phyloP scores from a whole-genome alignment of 1,140 invertebrate species.

The Calosoma granatense region DNA sequence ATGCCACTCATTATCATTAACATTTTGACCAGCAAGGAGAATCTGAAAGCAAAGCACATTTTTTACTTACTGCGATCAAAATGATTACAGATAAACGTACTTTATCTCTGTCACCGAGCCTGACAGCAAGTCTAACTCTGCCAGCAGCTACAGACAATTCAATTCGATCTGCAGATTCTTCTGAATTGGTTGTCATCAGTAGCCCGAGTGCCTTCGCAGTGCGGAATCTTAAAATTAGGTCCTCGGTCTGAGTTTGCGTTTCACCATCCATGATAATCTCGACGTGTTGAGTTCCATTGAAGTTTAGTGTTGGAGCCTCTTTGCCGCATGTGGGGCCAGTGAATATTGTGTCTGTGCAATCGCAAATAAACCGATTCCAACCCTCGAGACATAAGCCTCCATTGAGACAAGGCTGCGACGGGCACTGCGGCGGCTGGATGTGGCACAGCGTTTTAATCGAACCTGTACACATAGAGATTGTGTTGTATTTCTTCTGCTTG shows the following conservation, averaged over 20 bases:
- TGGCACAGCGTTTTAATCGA: constrained; percentile 79
- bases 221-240: constrained; percentile 77
- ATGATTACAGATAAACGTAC: constrained; percentile 14
- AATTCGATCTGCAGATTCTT: constrained; percentile 66
- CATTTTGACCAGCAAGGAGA: constrained; percentile 66
- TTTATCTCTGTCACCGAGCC: constrained; percentile 68
- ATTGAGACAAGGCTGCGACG: constrained; percentile 80
- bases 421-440: constrained; percentile 69
- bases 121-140: constrained; percentile 65
- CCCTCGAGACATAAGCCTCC: constrained; percentile 83
- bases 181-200: constrained; percentile 62
- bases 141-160: constrained; percentile 75
- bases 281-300: constrained; percentile 78
- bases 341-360: constrained; percentile 83
- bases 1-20: constrained; percentile 93
- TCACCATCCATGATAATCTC: constrained; percentile 54
- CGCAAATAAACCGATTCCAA: constrained; percentile 94
- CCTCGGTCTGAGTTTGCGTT: constrained; percentile 82
- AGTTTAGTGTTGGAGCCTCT: constrained; percentile 77
- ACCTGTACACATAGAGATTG: constrained; percentile 43
- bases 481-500: too few species aligned
- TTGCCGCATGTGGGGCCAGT: constrained; percentile 87
- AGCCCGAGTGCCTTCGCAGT: constrained; percentile 67
- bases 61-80: background rate
- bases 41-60: constrained; percentile 48